Evolutionary conservation across 1,140 invertebrate genomes (phyloP).

Genomic region (Trachymyrmex septentrionalis): DNA sequence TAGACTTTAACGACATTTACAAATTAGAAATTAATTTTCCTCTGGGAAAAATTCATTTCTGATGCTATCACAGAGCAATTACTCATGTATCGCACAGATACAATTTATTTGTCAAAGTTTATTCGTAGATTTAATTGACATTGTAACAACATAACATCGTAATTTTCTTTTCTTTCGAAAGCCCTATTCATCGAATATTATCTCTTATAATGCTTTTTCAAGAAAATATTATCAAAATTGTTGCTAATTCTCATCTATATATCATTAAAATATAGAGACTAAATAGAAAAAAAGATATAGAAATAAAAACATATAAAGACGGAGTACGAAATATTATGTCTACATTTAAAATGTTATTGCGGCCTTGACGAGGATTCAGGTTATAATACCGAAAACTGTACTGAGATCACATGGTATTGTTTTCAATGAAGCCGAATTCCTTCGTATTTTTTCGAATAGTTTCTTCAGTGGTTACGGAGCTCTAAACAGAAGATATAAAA

Average conservation of each 20-base stretch:
- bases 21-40: not conserved
- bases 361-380: not conserved
- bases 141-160: not conserved
- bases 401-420: not conserved
- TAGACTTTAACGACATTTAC: not conserved
- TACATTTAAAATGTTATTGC: not conserved
- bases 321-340: slow-evolving; percentile 12
- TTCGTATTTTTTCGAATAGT: not conserved
- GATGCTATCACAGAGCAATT: slow-evolving; percentile 1
- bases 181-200: not conserved
- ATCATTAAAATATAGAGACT: not conserved
- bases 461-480: not conserved
- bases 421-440: slow-evolving; percentile 14
- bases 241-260: not conserved
- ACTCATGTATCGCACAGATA: not conserved
- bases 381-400: not conserved
- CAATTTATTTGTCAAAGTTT: slow-evolving; percentile 2
- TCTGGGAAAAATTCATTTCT: not conserved
- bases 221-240: slow-evolving; percentile 15
- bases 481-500: not conserved
- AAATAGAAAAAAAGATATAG: not conserved
- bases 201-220: not conserved
- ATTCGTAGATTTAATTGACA: not conserved
- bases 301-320: slow-evolving; percentile 6
- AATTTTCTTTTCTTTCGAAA: not conserved